These are phyloP conservation scores for Mirza zaza DNA, from an alignment of 2,113 vertebrate species.

Conservation along the genomic window DNA sequence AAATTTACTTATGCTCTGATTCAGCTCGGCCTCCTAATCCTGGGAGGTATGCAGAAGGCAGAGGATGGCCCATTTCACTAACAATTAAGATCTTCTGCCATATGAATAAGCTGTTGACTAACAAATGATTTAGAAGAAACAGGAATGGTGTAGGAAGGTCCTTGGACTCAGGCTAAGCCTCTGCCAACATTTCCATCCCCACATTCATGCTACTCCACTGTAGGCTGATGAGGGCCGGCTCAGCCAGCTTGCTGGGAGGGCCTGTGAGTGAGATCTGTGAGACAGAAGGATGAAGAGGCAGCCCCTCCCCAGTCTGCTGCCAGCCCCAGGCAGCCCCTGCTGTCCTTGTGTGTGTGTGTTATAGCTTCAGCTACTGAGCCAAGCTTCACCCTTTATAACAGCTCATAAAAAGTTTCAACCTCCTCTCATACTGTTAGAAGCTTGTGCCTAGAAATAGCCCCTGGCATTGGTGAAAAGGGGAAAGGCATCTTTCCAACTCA, in stretches of 20 bases:
- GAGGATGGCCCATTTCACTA: background rate
- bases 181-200: background rate
- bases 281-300: background rate
- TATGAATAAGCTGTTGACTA: background rate
- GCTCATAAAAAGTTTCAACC: background rate
- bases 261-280: fast-evolving
- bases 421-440: background rate
- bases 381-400: background rate
- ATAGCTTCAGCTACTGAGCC: background rate
- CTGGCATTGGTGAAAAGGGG: background rate
- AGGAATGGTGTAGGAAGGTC: background rate
- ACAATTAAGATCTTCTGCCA: background rate
- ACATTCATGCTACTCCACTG: no score
- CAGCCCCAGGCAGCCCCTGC: background rate
- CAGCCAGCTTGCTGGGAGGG: background rate
- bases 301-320: background rate
- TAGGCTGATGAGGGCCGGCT: fast-evolving
- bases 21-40: background rate
- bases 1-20: background rate
- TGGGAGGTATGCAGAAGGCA: background rate
- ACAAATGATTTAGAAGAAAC: background rate
- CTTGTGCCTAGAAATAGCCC: background rate
- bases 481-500: background rate
- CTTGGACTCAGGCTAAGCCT: background rate
- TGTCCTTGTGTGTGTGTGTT: background rate